phyloP scores from a whole-genome alignment of 2,888 invertebrate genomes.

The Plusia festucae region DNA sequence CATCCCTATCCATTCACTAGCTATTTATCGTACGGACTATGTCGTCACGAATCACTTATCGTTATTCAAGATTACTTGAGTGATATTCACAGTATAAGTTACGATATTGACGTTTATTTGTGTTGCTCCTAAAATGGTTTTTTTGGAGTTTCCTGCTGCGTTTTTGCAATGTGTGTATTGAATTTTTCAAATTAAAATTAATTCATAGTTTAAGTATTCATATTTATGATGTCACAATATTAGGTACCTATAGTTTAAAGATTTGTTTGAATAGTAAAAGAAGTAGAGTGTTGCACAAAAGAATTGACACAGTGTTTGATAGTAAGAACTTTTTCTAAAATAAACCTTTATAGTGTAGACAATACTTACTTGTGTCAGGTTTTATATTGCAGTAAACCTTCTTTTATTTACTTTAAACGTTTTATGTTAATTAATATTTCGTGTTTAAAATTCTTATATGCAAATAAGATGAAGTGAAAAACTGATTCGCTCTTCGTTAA shows the following conservation, averaged over 20 bases:
- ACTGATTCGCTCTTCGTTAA: slow-evolving; percentile 30
- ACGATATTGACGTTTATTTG: slow-evolving; percentile 40
- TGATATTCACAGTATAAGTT: slow-evolving; percentile 39
- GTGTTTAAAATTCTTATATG: not conserved
- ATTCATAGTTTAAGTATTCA: too few species aligned
- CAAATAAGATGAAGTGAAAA: slow-evolving; percentile 6
- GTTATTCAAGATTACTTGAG: slow-evolving; percentile 49
- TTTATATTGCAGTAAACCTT: not conserved
- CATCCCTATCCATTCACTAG: slow-evolving; percentile 34
- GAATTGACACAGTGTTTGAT: too few species aligned
- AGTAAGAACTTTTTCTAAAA: too few species aligned
- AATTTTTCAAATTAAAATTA: too few species aligned
- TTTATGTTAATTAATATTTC: not conserved
- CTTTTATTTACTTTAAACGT: not conserved
- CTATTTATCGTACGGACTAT: slow-evolving; percentile 46
- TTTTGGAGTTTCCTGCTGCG: too few species aligned
- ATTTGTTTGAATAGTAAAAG: too few species aligned
- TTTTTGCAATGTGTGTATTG: too few species aligned
- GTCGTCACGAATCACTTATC: slow-evolving; percentile 47
- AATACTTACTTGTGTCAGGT: too few species aligned
- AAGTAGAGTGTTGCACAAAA: too few species aligned
- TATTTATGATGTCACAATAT: too few species aligned
- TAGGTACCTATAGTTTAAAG: too few species aligned
- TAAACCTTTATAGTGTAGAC: too few species aligned
- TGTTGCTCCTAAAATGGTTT: not conserved